These are phyloP conservation scores for Mythimna vitellina DNA, from an alignment of 2,888 invertebrate genomes.

Conservation along the genomic window DNA sequence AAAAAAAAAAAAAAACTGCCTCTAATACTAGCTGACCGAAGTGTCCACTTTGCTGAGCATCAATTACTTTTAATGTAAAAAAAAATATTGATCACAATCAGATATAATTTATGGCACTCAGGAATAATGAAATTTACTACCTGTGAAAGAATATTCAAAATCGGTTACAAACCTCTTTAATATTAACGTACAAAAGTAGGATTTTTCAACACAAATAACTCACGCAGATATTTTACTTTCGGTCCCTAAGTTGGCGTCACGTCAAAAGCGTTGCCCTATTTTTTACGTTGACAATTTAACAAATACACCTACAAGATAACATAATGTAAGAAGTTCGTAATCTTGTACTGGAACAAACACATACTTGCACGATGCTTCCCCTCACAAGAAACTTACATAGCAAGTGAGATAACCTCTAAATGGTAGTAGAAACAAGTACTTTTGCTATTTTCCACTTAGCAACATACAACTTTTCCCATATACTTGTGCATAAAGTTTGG, in stretches of 20 bases:
- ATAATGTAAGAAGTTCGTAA: neutral
- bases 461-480: constrained; percentile 54
- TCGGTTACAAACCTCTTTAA: too few species aligned
- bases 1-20: too few species aligned
- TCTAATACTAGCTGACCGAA: too few species aligned
- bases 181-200: too few species aligned
- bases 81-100: too few species aligned
- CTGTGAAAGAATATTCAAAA: too few species aligned
- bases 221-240: neutral
- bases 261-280: neutral
- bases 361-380: neutral
- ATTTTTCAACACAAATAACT: neutral
- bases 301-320: neutral
- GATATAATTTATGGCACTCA: too few species aligned
- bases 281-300: neutral
- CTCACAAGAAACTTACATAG: neutral
- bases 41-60: too few species aligned
- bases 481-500: constrained; percentile 35
- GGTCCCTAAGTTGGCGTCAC: neutral
- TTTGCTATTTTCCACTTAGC: constrained; percentile 28
- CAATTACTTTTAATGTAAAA: too few species aligned
- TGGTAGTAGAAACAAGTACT: constrained; percentile 5
- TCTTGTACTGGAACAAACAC: constrained; percentile 4
- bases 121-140: too few species aligned
- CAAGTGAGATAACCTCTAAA: constrained; percentile 17